Conservation (phyloP, 2,888 invertebrate species). For the Eupeodes latifasciatus region DNA sequence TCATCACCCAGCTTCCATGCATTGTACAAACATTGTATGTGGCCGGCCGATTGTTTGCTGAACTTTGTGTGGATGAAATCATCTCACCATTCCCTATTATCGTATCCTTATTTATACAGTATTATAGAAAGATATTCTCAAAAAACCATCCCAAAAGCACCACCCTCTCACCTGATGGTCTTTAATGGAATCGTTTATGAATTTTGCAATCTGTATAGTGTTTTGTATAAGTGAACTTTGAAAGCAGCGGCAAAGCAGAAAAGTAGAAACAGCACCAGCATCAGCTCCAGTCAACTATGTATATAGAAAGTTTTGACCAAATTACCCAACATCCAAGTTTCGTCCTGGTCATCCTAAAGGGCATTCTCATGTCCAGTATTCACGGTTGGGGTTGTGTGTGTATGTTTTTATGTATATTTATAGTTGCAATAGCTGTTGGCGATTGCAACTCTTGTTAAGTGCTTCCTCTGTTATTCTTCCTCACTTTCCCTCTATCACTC, state of each 20-base stretch:
- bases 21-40: constrained; percentile 39
- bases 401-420: not conserved
- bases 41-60: constrained; percentile 53
- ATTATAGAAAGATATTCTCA: not conserved
- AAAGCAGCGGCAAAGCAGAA: not conserved
- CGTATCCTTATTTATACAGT: not conserved
- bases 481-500: not conserved
- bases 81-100: not conserved
- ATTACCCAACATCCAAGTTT: constrained; percentile 48
- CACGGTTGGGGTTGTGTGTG: not conserved
- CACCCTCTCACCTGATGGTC: constrained; percentile 2
- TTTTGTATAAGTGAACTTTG: constrained; percentile 23
- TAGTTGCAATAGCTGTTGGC: constrained; percentile 36
- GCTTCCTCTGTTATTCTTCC: not conserved
- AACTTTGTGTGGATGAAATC: constrained; percentile 49
- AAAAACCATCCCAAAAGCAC: not conserved
- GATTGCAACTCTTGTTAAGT: constrained; percentile 46
- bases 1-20: not conserved
- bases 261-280: constrained; percentile 11
- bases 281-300: constrained; percentile 32
- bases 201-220: constrained; percentile 40
- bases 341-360: constrained; percentile 28
- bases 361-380: constrained; percentile 10
- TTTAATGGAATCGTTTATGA: constrained; percentile 23
- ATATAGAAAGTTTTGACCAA: constrained; percentile 49